phyloP scores from a whole-genome alignment of 2,113 vertebrate species.

The Tupaia tana region DNA sequence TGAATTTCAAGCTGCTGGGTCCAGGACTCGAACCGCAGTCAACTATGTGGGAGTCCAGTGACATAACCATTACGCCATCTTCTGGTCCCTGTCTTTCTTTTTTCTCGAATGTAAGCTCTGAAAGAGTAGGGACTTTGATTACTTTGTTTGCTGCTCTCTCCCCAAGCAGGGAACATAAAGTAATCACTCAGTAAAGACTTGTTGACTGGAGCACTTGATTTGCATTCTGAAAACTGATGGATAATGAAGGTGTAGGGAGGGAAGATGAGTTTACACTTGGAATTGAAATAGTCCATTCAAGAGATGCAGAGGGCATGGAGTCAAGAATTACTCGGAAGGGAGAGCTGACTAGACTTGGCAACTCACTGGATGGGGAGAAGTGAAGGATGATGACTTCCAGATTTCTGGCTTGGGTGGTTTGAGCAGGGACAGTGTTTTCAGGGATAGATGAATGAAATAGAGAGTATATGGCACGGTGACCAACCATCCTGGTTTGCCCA shows the following conservation, averaged over 20 bases:
- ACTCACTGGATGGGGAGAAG: not conserved
- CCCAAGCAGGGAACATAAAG: not conserved
- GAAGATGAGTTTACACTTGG: not conserved
- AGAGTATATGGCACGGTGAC: not conserved
- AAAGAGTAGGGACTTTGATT: not conserved
- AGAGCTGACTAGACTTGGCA: constrained; percentile 45
- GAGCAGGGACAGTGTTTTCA: constrained; percentile 40
- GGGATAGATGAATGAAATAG: constrained; percentile 56
- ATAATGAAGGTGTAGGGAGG: not conserved
- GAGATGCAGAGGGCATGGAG: not conserved
- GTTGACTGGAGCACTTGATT: constrained; percentile 18
- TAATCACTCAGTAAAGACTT: constrained; percentile 36
- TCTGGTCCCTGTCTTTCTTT: not conserved
- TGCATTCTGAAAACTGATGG: constrained; percentile 54
- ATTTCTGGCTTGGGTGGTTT: constrained; percentile 41
- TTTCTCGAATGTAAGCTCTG: constrained; percentile 4
- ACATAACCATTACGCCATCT: no score
- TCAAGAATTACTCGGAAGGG: constrained; percentile 60
- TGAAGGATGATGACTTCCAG: constrained; percentile 43
- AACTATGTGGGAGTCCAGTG: no score
- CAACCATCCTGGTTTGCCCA: not conserved
- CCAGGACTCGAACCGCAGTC: no score
- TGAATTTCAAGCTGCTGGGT: no score
- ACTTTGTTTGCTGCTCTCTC: constrained; percentile 29
- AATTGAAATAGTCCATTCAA: constrained; percentile 29